Evolutionary conservation across 2,888 invertebrate species (phyloP), one percentile per base, ranked within the genome.

Genomic region (Alviniconcha strummeri): DNA sequence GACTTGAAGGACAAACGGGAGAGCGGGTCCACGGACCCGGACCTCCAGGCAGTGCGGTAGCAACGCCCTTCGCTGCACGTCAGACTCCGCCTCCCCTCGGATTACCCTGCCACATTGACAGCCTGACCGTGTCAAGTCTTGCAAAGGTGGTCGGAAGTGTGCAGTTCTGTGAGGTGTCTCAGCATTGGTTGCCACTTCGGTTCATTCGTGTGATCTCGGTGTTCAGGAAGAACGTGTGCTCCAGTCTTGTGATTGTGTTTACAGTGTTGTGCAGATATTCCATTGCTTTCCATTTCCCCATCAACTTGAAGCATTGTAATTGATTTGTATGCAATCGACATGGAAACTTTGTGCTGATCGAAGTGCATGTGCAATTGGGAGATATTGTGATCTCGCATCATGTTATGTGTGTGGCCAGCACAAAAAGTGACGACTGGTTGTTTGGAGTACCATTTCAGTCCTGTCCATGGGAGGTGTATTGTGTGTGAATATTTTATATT

Each of bases 41-140:
- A 91, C 80, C 87, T 89, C 74, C 91, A 91, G 84, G 89, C 90
- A 15, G 78, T 78, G n/a, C 88, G 90, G 86, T 91, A 90, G 88
- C 80, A 82, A 11, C 8, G 19, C 9, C 36, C 36, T 36, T 17
- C 11, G 17, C 64, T 64, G 13, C 64, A 17, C 11, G 64, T 64
- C 64, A 64, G 64, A 36, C 36, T 36, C 36, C 36, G 36, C 36
- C 36, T 36, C 36, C 36, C 36, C 36, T 36, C 36, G 36, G 36
- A 36, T 36, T 36, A 36, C 36, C 36, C 36, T 36, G 36, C 36
- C 36, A 36, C 1, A 36, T 36, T 36, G 1, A 36, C 36, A 36
- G 36, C 3, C 36, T 36, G 36, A 36, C 36, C 36, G 36, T 3
- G 36, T 36, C 36, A 36, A 36, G 36, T 36, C 36, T 36, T 36